A percentile compares a stretch with the other conserved stretches of the same genome.
These are phyloP conservation scores for Apis dorsata DNA, from an alignment of 1,140 invertebrate species.

Conservation along the genomic window DNA sequence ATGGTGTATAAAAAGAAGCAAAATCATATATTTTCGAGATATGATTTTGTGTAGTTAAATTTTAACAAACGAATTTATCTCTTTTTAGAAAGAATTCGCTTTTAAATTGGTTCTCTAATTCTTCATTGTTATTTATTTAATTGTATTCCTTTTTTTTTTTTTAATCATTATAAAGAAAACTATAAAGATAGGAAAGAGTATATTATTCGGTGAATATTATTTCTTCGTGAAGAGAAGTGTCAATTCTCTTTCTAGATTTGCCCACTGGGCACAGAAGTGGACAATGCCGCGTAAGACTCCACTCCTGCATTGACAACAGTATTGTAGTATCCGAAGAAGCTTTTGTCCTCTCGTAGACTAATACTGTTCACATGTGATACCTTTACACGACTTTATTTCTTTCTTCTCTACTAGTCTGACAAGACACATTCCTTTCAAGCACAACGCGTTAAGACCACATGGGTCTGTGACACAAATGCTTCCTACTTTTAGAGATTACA, in stretches of 20 bases:
- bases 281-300: slow-evolving; percentile 5
- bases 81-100: too few species aligned
- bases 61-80: too few species aligned
- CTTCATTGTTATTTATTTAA: too few species aligned
- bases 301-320: not conserved
- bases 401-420: not conserved
- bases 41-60: not conserved
- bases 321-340: slow-evolving; percentile 7
- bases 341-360: not conserved
- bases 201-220: not conserved
- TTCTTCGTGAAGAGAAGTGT: not conserved
- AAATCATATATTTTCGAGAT: not conserved
- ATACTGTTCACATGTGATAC: not conserved
- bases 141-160: too few species aligned
- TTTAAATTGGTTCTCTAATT: too few species aligned
- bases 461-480: not conserved
- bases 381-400: not conserved
- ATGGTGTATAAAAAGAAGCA: too few species aligned
- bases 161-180: too few species aligned
- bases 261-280: not conserved
- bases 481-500: too few species aligned
- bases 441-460: too few species aligned
- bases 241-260: not conserved
- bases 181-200: not conserved
- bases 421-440: not conserved